Percentiles rank a stretch among this genome's conserved stretches.
phyloP scores from a whole-genome alignment of 2,113 vertebrate genomes.

The Octodon degus region DNA sequence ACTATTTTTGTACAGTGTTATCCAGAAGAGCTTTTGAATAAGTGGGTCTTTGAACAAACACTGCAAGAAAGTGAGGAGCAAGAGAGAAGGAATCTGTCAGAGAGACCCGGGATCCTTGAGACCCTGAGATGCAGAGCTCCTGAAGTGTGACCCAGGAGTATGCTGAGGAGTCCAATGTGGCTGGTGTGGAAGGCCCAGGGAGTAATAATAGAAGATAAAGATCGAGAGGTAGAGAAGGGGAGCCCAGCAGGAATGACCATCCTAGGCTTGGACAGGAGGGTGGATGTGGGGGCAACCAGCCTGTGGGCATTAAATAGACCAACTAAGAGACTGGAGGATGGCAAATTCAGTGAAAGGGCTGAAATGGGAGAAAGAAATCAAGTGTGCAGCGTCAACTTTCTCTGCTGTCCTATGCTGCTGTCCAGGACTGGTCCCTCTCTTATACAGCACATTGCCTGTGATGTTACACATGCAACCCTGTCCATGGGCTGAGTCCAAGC shows the following conservation, averaged over 20 bases:
- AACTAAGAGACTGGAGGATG: neutral
- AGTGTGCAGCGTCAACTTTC: neutral
- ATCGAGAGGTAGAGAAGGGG: neutral
- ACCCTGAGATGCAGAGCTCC: neutral
- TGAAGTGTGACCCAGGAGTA: neutral
- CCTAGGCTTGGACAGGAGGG: accelerated
- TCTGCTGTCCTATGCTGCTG: neutral
- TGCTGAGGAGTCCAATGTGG: neutral
- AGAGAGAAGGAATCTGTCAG: neutral
- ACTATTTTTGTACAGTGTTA: neutral
- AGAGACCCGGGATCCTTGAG: neutral
- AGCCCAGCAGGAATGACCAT: neutral
- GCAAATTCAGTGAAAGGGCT: neutral
- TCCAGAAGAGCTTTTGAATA: neutral
- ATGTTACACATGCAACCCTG: neutral
- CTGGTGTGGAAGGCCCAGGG: neutral
- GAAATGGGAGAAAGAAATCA: neutral
- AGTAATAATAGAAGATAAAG: accelerated
- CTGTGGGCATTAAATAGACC: accelerated
- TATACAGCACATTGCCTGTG: too few relatives aligned
- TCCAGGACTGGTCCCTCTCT: too few relatives aligned
- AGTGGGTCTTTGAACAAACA: neutral
- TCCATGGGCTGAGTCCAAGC: too few relatives aligned
- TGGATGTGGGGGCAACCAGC: neutral
- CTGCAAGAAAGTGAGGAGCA: neutral